phyloP scores from a whole-genome alignment of 1,140 invertebrate genomes.

The Proales similis region DNA sequence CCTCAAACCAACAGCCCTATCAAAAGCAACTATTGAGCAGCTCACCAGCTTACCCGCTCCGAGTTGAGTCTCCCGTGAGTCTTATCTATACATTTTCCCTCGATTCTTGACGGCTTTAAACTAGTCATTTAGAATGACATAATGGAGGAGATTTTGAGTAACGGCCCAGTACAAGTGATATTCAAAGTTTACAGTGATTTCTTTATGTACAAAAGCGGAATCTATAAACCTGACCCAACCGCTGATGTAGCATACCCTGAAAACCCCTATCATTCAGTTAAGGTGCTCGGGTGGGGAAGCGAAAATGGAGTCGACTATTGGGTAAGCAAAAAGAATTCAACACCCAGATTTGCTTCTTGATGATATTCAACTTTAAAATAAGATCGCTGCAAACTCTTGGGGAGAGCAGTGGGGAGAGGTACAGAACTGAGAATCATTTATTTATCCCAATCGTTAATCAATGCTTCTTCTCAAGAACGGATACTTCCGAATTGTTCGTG shows the following conservation, averaged over 20 bases:
- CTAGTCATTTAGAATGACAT: not conserved
- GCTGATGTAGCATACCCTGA: not conserved
- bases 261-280: constrained; percentile 39
- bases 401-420: constrained; percentile 19
- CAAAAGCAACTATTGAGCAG: constrained; percentile 22
- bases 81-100: not conserved
- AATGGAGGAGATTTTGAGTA: constrained; percentile 23
- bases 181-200: constrained; percentile 29
- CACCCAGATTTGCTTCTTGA: not conserved
- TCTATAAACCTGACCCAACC: constrained; percentile 17
- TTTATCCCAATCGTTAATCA: not conserved
- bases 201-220: constrained; percentile 36
- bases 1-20: constrained; percentile 9
- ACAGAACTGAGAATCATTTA: not conserved
- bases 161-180: constrained; percentile 27
- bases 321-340: not conserved
- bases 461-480: constrained; percentile 11
- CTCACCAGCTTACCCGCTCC: constrained; percentile 7
- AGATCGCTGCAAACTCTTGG: constrained; percentile 37
- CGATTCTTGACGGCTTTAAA: not conserved
- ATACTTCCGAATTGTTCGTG: constrained; percentile 15
- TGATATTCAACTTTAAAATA: not conserved
- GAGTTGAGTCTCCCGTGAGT: not conserved
- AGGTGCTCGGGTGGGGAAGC: constrained; percentile 54
- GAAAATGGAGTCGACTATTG: constrained; percentile 25